These are phyloP conservation scores for Nautilus pompilius DNA, from an alignment of 1,140 invertebrate genomes.

Conservation along the genomic window DNA sequence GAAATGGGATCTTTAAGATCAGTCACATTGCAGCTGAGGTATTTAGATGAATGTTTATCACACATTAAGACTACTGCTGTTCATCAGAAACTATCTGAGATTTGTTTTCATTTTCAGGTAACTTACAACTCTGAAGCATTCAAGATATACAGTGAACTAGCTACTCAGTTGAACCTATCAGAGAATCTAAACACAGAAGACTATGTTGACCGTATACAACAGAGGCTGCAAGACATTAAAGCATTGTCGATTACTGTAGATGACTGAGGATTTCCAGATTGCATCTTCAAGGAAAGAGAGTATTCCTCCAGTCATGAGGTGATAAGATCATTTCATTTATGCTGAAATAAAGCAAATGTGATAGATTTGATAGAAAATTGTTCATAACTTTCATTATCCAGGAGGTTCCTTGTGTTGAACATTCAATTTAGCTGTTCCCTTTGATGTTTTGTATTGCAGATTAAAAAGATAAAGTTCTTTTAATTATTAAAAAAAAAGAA, in stretches of 20 bases:
- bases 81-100: not conserved
- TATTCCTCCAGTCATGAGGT: too few species aligned
- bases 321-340: too few species aligned
- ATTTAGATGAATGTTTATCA: not conserved
- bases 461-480: too few species aligned
- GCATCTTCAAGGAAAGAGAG: too few species aligned
- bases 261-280: not conserved
- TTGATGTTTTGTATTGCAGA: too few species aligned
- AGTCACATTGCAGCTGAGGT: not conserved
- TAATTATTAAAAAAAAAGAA: too few species aligned
- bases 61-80: not conserved
- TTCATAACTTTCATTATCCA: too few species aligned
- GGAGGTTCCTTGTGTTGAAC: too few species aligned
- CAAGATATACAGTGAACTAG: conserved; percentile 39
- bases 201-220: conserved; percentile 31
- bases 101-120: conserved; percentile 27
- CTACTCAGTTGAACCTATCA: conserved; percentile 20
- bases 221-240: conserved; percentile 42
- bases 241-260: conserved; percentile 49
- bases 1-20: not conserved
- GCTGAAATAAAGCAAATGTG: too few species aligned
- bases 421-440: too few species aligned
- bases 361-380: too few species aligned
- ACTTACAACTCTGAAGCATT: conserved; percentile 41
- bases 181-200: conserved; percentile 22